Conservation (phyloP, 2,797 vertebrate genomes). For the Tenualosa ilisha region DNA sequence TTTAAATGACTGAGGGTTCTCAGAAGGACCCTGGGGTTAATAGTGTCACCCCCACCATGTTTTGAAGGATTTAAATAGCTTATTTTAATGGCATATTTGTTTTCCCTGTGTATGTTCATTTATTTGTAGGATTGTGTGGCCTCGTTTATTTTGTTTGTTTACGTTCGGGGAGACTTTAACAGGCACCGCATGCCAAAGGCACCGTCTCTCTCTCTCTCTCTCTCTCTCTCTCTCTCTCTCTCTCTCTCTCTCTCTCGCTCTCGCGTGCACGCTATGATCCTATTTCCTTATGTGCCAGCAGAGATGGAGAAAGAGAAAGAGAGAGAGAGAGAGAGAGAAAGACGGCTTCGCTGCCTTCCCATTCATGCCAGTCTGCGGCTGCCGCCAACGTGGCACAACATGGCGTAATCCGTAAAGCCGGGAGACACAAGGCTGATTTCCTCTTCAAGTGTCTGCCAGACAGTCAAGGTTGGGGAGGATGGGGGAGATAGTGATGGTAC, state of each 20-base stretch:
- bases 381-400: background rate
- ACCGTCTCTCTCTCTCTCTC: background rate
- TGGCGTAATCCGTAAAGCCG: conserved; percentile 51
- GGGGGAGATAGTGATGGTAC: conserved; percentile 58
- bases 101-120: background rate
- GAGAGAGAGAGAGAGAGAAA: too few relatives aligned
- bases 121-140: background rate
- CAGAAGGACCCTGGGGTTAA: background rate
- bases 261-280: background rate
- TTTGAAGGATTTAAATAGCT: too few relatives aligned
- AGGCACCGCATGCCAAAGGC: background rate
- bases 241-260: background rate
- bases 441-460: conserved; percentile 43
- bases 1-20: background rate
- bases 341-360: background rate
- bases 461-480: conserved; percentile 52
- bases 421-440: conserved; percentile 40
- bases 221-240: too few relatives aligned
- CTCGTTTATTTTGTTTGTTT: conserved; percentile 3
- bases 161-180: background rate
- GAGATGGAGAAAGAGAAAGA: too few relatives aligned
- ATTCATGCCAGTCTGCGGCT: conserved; percentile 3
- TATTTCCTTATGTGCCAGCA: background rate
- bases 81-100: background rate
- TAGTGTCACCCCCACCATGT: background rate